A percentile compares a stretch with the other conserved stretches of the same genome.
phyloP scores from a whole-genome alignment of 2,888 invertebrate species.

The Stenurella melanura region DNA sequence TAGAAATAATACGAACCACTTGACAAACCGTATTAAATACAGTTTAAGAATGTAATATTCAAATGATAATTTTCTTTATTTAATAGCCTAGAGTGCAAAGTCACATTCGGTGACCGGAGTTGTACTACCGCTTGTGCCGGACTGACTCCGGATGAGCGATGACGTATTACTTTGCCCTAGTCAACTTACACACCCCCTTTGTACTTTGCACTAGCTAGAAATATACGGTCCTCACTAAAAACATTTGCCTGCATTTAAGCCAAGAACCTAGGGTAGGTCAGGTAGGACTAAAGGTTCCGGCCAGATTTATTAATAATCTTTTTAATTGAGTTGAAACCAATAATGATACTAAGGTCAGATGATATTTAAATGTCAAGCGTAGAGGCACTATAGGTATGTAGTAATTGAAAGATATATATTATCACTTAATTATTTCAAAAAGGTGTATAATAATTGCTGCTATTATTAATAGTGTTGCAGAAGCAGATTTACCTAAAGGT shows the following conservation, averaged over 20 bases:
- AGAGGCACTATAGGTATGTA: too few species aligned
- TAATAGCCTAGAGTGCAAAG: constrained; percentile 25
- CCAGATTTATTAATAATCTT: not conserved
- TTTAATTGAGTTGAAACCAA: too few species aligned
- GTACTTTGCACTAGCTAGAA: constrained; percentile 58
- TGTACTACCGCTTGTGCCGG: constrained; percentile 63
- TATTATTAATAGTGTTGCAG: not conserved
- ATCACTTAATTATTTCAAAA: too few species aligned
- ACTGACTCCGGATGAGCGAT: constrained; percentile 70
- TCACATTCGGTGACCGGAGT: constrained; percentile 49
- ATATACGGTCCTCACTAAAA: constrained; percentile 62
- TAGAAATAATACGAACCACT: not conserved
- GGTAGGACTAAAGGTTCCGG: constrained; percentile 36
- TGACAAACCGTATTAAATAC: not conserved
- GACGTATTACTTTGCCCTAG: constrained; percentile 69
- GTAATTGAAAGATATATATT: too few species aligned
- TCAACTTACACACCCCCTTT: constrained; percentile 62
- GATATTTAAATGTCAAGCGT: too few species aligned
- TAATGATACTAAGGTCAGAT: too few species aligned
- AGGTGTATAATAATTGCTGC: too few species aligned
- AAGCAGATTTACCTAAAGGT: constrained; percentile 23
- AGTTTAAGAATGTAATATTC: constrained; percentile 36
- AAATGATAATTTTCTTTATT: constrained; percentile 50
- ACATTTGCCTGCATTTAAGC: constrained; percentile 56
- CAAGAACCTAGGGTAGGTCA: constrained; percentile 58